Conservation (phyloP, 2,113 vertebrate species). For the Monarcha castaneiventris region DNA sequence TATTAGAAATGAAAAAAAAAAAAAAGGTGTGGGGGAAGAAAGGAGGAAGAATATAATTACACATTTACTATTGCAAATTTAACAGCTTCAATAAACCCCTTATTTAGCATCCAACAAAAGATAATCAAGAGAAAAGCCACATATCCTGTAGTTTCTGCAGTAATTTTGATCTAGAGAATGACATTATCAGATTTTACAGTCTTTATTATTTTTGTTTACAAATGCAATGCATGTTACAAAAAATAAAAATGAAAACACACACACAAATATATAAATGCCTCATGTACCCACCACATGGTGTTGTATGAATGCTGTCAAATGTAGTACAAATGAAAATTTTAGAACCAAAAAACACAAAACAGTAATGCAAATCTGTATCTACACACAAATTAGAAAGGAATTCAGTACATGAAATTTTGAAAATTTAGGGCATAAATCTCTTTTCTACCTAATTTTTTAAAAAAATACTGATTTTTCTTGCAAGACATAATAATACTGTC, state of each 20-base stretch:
- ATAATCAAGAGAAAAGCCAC: neutral
- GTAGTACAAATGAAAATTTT: neutral
- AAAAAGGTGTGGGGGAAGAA: rapidly evolving
- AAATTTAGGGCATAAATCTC: neutral
- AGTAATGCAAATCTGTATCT: neutral
- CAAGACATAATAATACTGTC: neutral
- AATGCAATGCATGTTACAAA: neutral
- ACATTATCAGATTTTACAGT: neutral
- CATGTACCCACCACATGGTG: neutral
- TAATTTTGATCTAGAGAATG: neutral
- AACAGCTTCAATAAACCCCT: neutral
- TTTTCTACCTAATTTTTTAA: neutral
- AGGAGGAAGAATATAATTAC: neutral
- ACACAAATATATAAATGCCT: neutral
- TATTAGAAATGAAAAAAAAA: neutral
- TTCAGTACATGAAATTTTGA: neutral
- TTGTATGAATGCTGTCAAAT: neutral
- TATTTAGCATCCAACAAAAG: neutral
- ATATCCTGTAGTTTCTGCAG: neutral
- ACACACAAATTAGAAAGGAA: neutral
- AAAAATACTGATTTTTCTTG: neutral
- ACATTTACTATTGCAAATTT: neutral
- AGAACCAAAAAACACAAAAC: neutral
- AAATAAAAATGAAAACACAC: neutral
- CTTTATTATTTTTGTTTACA: neutral